These are phyloP conservation scores for Nannoperca obscura DNA, from an alignment of 2,797 vertebrate species.

Conservation along the genomic window DNA sequence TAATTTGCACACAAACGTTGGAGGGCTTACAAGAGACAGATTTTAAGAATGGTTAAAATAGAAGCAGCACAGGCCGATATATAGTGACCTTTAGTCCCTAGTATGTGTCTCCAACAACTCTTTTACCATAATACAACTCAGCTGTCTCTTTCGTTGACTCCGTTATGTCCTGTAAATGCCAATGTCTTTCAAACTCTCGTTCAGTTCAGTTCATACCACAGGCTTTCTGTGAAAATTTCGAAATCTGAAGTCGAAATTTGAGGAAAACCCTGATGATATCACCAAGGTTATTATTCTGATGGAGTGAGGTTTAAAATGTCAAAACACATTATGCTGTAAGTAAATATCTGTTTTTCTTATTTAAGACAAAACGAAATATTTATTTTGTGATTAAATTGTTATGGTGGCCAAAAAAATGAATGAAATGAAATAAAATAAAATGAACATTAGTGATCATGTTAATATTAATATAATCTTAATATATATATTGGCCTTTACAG, in stretches of 20 bases:
- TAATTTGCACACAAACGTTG: not conserved
- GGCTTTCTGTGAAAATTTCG: not conserved
- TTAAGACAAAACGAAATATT: not conserved
- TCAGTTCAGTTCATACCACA: not conserved
- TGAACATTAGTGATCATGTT: not conserved
- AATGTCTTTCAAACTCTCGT: not conserved
- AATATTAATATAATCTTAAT: not conserved
- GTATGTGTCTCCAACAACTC: not conserved
- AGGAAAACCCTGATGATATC: not conserved
- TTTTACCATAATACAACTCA: conserved; percentile 3
- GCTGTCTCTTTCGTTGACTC: not conserved
- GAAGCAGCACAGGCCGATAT: not conserved
- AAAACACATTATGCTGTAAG: too few relatives aligned
- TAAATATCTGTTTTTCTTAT: too few relatives aligned
- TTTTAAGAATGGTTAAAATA: not conserved
- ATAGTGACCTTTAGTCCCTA: not conserved
- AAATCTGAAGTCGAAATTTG: not conserved
- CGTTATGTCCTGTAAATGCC: not conserved
- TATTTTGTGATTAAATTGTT: not conserved
- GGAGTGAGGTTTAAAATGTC: too few relatives aligned
- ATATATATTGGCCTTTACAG: not conserved
- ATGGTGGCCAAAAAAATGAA: not conserved
- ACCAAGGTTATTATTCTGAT: not conserved
- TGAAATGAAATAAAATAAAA: not conserved
- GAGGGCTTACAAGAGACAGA: not conserved